These are phyloP conservation scores for Numenius arquata DNA, from an alignment of 2,113 vertebrate genomes.

Conservation along the genomic window DNA sequence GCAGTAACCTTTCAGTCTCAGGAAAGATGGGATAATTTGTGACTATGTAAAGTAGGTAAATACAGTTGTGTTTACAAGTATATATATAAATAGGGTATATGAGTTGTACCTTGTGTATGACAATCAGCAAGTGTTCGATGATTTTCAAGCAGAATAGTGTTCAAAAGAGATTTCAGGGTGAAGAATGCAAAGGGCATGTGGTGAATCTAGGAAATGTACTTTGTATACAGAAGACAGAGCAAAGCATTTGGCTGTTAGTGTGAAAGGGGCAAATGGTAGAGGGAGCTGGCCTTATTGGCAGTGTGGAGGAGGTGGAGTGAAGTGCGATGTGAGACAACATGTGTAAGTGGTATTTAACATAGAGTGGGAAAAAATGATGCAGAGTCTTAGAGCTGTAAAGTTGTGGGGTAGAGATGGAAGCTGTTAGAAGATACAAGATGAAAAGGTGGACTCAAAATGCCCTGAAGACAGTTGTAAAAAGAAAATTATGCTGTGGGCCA, in stretches of 20 bases:
- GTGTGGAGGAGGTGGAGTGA: neutral
- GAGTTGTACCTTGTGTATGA: neutral
- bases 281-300: neutral
- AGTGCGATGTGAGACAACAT: neutral
- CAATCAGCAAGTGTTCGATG: neutral
- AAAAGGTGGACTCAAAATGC: neutral
- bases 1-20: neutral
- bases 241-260: neutral
- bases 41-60: neutral
- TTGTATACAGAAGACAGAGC: neutral
- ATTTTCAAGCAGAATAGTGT: neutral
- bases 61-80: neutral
- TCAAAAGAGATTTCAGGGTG: neutral
- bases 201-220: neutral
- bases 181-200: neutral
- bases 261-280: neutral
- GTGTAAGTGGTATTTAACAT: neutral
- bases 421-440: neutral
- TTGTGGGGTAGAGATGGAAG: neutral
- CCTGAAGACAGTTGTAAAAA: neutral
- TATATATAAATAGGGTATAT: neutral
- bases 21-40: neutral
- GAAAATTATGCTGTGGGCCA: fast-evolving
- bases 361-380: neutral
- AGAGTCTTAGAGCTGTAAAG: neutral